A percentile compares a stretch with the other conserved stretches of the same genome.
These are phyloP conservation scores for Mylabris sibirica DNA, from an alignment of 2,888 invertebrate genomes.

Conservation along the genomic window DNA sequence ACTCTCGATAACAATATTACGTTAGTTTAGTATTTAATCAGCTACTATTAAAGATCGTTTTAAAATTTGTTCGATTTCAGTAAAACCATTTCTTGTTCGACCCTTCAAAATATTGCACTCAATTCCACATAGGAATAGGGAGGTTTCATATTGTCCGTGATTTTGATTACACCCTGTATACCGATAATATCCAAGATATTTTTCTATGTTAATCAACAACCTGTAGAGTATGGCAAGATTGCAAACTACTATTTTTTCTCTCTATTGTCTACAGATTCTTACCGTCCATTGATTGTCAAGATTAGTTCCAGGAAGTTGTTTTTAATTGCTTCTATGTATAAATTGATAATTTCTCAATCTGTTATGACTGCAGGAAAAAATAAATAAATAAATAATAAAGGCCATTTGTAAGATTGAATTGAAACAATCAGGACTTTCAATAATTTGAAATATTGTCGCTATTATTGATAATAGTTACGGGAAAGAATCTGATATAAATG, in stretches of 20 bases:
- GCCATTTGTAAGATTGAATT: not conserved
- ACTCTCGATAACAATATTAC: too few relatives aligned
- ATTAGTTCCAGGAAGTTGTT: not conserved
- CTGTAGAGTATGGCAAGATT: not conserved
- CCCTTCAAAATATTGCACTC: too few relatives aligned
- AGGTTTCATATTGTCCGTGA: too few relatives aligned
- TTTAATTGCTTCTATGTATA: not conserved
- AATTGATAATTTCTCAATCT: not conserved
- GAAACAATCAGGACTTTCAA: not conserved
- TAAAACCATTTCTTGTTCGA: too few relatives aligned
- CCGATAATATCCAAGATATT: not conserved
- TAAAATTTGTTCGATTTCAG: too few relatives aligned
- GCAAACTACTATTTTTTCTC: not conserved
- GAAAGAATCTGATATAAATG: not conserved
- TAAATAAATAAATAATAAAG: not conserved
- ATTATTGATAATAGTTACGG: not conserved
- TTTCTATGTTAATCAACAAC: not conserved
- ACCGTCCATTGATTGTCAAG: not conserved
- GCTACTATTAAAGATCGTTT: too few relatives aligned
- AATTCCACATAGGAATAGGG: too few relatives aligned
- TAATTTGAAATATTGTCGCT: not conserved
- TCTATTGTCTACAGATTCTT: not conserved
- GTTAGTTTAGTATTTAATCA: too few relatives aligned
- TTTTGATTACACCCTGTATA: too few relatives aligned
- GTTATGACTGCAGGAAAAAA: too few relatives aligned